These are phyloP conservation scores for Leptopilina myrica DNA, from an alignment of 2,888 invertebrate genomes.

Conservation along the genomic window DNA sequence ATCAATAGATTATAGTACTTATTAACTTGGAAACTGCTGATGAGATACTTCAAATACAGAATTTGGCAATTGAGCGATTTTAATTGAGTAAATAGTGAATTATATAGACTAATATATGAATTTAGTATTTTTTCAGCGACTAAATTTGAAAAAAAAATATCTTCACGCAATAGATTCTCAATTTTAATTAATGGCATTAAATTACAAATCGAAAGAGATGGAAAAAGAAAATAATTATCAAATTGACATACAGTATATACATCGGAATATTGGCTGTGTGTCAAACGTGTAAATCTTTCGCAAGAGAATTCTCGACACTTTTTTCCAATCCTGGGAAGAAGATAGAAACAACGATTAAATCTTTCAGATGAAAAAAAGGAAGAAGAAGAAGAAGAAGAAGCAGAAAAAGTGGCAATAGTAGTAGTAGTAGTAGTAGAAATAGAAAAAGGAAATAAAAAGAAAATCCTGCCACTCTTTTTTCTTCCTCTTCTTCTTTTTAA, in stretches of 20 bases:
- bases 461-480: not conserved
- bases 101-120: not conserved
- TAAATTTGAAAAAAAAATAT: no score
- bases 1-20: no score
- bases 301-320: not conserved
- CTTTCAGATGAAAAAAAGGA: not conserved
- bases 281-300: conserved; percentile 19
- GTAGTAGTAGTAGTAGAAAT: no score
- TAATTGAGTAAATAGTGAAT: not conserved
- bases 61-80: not conserved
- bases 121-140: no score
- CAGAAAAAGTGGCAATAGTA: no score
- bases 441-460: not conserved
- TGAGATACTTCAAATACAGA: no score
- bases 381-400: not conserved
- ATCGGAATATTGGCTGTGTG: conserved; percentile 23
- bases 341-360: conserved; percentile 17
- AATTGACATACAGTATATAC: not conserved
- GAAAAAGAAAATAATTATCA: no score
- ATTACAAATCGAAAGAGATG: no score
- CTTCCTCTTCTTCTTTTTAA: not conserved
- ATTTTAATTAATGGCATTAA: no score
- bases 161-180: no score
- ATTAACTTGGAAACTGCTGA: no score
- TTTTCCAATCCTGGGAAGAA: conserved; percentile 23